These are phyloP conservation scores for Sardina pilchardus DNA, from an alignment of 2,113 vertebrate species.

Conservation along the genomic window DNA sequence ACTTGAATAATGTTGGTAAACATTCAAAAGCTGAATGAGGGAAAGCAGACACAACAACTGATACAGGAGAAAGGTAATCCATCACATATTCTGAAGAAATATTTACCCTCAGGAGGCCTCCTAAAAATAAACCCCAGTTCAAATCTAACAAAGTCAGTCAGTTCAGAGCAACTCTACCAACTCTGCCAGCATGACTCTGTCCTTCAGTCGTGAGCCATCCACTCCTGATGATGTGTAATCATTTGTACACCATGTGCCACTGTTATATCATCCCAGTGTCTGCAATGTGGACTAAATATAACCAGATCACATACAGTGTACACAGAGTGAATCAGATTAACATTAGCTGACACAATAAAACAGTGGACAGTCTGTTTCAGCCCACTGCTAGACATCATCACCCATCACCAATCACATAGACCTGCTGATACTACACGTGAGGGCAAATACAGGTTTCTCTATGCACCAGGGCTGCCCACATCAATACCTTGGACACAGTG, in stretches of 20 bases:
- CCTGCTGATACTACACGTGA: neutral
- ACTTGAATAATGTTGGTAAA: neutral
- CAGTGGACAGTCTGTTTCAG: neutral
- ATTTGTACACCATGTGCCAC: neutral
- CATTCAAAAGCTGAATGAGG: neutral
- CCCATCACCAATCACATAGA: neutral
- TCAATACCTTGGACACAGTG: neutral
- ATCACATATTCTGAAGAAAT: neutral
- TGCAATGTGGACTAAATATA: neutral
- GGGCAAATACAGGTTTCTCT: neutral
- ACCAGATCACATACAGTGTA: neutral
- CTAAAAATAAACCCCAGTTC: neutral
- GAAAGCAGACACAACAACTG: neutral
- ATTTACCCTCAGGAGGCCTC: neutral
- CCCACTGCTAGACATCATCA: neutral
- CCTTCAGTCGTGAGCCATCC: neutral
- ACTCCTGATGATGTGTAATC: neutral
- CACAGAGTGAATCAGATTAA: neutral
- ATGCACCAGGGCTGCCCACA: neutral
- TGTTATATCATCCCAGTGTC: neutral
- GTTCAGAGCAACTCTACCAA: neutral
- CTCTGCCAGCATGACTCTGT: neutral
- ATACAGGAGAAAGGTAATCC: neutral
- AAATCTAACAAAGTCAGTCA: neutral
- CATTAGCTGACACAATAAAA: neutral